phyloP scores from a whole-genome alignment of 2,113 vertebrate genomes.

The Salvator merianae region DNA sequence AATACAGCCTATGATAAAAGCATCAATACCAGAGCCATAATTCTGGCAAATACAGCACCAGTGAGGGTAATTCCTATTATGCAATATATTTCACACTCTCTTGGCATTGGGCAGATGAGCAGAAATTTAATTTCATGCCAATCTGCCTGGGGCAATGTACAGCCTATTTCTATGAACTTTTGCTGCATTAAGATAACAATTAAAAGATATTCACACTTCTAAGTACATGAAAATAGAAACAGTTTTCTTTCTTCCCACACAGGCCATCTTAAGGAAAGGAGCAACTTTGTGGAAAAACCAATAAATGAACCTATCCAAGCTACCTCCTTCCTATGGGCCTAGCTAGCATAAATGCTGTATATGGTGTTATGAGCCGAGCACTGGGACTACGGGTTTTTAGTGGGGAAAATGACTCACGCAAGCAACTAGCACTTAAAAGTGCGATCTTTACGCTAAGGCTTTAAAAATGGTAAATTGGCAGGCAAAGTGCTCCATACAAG shows the following conservation, averaged over 20 bases:
- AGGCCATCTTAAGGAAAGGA: not conserved
- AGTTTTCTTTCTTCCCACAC: constrained; percentile 31
- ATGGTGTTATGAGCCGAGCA: no score
- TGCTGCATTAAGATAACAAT: constrained; percentile 46
- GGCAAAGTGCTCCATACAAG: no score
- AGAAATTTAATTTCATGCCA: constrained; percentile 63
- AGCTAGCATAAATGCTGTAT: not conserved
- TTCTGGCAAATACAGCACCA: not conserved
- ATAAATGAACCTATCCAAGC: not conserved
- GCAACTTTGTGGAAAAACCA: not conserved
- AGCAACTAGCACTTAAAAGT: no score
- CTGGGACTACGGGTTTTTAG: not conserved
- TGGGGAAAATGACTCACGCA: no score
- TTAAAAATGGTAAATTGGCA: no score
- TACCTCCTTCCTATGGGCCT: not conserved
- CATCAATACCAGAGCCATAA: not conserved
- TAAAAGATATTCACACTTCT: constrained; percentile 12
- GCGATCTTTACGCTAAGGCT: no score
- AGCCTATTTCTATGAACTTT: constrained; percentile 55
- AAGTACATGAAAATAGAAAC: constrained; percentile 28
- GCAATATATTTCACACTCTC: constrained; percentile 11
- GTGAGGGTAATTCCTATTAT: constrained; percentile 24
- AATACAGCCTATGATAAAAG: constrained; percentile 7
- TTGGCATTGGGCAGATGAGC: constrained; percentile 37
- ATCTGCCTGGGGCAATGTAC: constrained; percentile 39